Base-by-base conservation (phyloP, 2,888 invertebrate genomes). In the Anoplius nigerrimus region DNA sequence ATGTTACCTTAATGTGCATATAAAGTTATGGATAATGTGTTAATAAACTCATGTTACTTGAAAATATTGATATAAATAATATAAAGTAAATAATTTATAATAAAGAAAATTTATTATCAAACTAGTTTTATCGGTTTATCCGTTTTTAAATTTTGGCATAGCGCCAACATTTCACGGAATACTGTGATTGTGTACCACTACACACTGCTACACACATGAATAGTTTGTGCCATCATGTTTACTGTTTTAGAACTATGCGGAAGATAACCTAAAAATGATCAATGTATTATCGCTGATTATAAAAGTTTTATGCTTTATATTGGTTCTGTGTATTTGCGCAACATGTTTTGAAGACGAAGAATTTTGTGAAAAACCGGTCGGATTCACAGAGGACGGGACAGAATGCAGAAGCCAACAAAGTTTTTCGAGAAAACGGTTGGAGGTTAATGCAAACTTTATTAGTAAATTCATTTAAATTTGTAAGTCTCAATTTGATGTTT, bases 371-470 rank as follows among this genome's bases (percentile, higher is more conserved):
- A 61, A 51, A 43, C 2, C 51, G 5, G 63, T 74, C 52, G 48
- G 63, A 48, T 60, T 63, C 52, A 53, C 15, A 3, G 52, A 65
- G 6, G 67, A 22, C 52, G 58, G 59, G 11, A 46, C 57, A 42
- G 61, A 66, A 55, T 80, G 80, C 22, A 42, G 60, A 16, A 15
- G 42, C 54, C 71, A 68, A 27, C 57, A 55, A 0, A 56, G 22
- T 42, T 81, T 72, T 20, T 72, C 79, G 1, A 66, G 52, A 24
- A 75, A 75, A 57, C 77, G 81, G 81, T 81, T 45, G 20, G 61
- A 46, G 55, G 45, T 70, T 56, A 67, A 52, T 59, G 15, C 22
- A 0, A 34, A 61, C 8, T n/a, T 45, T 52, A 58, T 24, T 65
- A 18, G 45, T 43, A 15, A 13, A 1, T 5, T 22, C 1, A n/a